A percentile compares a stretch with the other conserved stretches of the same genome.
Evolutionary conservation across 2,888 invertebrate species (phyloP).

Genomic region (Apoda limacodes): DNA sequence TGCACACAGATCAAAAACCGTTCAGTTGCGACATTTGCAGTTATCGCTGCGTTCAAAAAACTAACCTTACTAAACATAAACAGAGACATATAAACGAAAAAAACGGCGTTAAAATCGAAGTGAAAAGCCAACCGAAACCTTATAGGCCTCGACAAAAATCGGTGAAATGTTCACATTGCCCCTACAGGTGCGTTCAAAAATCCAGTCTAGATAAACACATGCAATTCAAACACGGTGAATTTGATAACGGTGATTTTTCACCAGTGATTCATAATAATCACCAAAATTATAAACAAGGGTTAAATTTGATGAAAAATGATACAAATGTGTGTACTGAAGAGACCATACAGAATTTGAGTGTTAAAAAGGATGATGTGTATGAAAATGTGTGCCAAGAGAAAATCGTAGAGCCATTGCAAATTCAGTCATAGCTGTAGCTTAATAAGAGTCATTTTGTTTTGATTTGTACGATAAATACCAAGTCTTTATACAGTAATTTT

Average conservation of each 20-base stretch:
- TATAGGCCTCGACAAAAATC: conserved; percentile 55
- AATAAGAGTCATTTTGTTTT: conserved; percentile 2
- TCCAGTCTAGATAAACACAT: conserved; percentile 59
- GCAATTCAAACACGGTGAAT: conserved; percentile 46
- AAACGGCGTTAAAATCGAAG: conserved; percentile 36
- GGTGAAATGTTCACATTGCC: conserved; percentile 49
- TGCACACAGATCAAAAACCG: conserved; percentile 62
- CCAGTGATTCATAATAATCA: conserved; percentile 3
- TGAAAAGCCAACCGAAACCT: conserved; percentile 42
- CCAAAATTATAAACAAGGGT: conserved; percentile 22
- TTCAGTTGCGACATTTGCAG: conserved; percentile 60
- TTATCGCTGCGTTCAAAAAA: conserved; percentile 61
- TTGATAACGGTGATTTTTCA: conserved; percentile 14
- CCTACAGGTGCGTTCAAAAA: conserved; percentile 56
- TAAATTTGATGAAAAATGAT: conserved; percentile 23
- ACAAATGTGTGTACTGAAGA: conserved; percentile 17
- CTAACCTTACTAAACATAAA: conserved; percentile 59
- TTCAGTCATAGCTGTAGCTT: conserved; percentile 25
- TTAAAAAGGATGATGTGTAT: conserved; percentile 29
- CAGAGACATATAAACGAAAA: conserved; percentile 56
- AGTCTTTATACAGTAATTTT: conserved; percentile 3
- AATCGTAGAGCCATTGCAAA: conserved; percentile 21
- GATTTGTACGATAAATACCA: conserved; percentile 2
- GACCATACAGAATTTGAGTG: conserved; percentile 39
- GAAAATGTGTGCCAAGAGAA: conserved; percentile 15